Evolutionary conservation across 2,888 invertebrate species (phyloP), one percentile per base, ranked within the genome.

Genomic region (Tortrix viridana): DNA sequence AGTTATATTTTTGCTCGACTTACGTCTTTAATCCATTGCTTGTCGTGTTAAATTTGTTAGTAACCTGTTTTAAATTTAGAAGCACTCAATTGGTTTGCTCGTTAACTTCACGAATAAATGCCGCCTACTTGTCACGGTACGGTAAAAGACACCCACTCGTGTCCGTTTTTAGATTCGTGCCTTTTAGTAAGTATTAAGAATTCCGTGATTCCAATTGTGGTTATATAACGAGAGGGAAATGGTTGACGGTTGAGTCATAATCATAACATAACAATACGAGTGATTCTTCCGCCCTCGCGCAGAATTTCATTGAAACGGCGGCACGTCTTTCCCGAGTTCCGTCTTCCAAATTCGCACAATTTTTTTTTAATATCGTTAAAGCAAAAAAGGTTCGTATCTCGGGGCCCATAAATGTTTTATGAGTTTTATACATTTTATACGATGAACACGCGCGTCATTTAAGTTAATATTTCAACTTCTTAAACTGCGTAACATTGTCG

Each of bases 401-500:
- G 59, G 55, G 54, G 47, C 52, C 52, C 60, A 63, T 63, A 63
- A 66, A 66, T 60, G 58, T 63, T 63, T 63, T 63, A 63, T 58
- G 47, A 38, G 26, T 63, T 53, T 58, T 41, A 41, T 48, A 58
- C 47, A 58, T 58, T 63, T 63, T 63, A 63, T 58, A 63, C 58
- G 47, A 58, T 41, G 47, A 46, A 48, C 60, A 66, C 60, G 63
- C 41, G 63, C 64, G 50, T 64, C 56, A 55, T 48, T 59, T 60
- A 66, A 60, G 59, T 58, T 62, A 65, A 65, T 56, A 61, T 61
- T 65, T 65, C 52, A 65, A 65, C 60, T 63, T 53, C 57, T 63
- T 63, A 52, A 62, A 62, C 62, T 67, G 62, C 60, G 65, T 69
- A 58, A 73, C 67, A 70, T 69, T 69, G 74, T 73, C 43, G 41